Conservation (phyloP, 2,113 vertebrate species). For the Ptilonorhynchus violaceus region DNA sequence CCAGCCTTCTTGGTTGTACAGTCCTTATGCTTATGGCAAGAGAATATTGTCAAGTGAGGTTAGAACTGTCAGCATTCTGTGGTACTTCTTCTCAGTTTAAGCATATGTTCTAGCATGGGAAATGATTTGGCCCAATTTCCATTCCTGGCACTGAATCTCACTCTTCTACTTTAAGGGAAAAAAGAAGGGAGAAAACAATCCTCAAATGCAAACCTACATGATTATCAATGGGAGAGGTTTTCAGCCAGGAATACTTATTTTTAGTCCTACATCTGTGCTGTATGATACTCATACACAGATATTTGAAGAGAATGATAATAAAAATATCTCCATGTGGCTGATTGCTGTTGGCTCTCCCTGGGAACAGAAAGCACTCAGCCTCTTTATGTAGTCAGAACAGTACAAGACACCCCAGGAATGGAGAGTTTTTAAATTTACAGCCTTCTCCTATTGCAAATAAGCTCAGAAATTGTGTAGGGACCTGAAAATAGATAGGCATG, state of each 20-base stretch:
- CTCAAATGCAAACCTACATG: neutral
- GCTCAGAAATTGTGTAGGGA: neutral
- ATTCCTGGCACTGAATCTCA: neutral
- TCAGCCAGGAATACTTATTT: slow-evolving; percentile 30
- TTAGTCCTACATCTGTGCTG: slow-evolving; percentile 18
- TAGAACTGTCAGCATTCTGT: neutral
- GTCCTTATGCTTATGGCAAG: neutral
- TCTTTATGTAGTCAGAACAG: neutral
- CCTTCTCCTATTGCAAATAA: neutral
- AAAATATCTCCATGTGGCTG: slow-evolving; percentile 37
- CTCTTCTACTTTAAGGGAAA: neutral
- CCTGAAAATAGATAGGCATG: neutral
- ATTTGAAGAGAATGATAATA: slow-evolving; percentile 1
- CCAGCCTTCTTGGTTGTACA: neutral
- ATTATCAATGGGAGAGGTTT: neutral
- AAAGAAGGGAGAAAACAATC: neutral
- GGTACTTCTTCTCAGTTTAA: neutral
- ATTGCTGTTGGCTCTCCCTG: neutral
- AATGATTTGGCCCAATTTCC: neutral
- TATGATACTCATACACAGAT: neutral
- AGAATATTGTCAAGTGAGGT: neutral
- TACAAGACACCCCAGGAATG: neutral
- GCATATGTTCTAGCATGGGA: neutral
- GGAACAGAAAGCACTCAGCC: neutral
- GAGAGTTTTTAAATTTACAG: neutral